These are phyloP conservation scores for Mormyrops boulengeri DNA, from an alignment of 2,797 vertebrate genomes.

Conservation along the genomic window DNA sequence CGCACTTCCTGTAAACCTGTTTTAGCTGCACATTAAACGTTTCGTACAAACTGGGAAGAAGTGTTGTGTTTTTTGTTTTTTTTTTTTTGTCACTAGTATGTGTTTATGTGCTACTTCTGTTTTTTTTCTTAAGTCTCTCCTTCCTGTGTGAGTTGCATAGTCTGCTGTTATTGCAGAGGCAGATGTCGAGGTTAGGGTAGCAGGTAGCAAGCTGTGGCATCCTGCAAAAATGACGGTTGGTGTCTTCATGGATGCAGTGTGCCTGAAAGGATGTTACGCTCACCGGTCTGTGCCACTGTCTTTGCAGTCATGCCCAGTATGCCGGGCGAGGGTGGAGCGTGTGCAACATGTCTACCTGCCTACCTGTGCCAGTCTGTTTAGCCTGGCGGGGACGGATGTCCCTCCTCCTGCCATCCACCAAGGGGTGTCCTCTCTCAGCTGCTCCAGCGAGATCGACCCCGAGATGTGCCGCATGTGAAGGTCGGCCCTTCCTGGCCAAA, in stretches of 20 bases:
- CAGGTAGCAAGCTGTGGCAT: not conserved
- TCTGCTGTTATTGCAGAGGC: not conserved
- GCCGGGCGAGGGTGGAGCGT: conserved; percentile 82
- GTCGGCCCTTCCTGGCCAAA: conserved; percentile 20
- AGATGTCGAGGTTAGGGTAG: not conserved
- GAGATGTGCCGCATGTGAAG: conserved; percentile 62
- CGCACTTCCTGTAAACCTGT: not conserved
- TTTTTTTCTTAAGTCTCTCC: not conserved
- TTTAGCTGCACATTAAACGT: not conserved
- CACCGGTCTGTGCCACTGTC: not conserved
- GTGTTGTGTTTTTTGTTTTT: too few species aligned
- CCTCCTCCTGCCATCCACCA: conserved; percentile 56
- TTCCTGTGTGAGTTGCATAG: not conserved
- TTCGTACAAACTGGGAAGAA: not conserved
- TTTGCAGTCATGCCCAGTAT: conserved; percentile 82
- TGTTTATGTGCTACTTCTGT: not conserved
- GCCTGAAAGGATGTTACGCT: not conserved
- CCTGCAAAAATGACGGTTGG: not conserved
- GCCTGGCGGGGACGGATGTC: conserved; percentile 63
- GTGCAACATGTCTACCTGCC: conserved; percentile 94
- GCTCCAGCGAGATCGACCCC: conserved; percentile 54
- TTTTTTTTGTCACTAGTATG: not conserved
- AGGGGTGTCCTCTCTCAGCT: conserved; percentile 49
- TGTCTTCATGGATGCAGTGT: not conserved
- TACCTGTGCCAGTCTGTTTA: conserved; percentile 91